Conservation (phyloP, 2,113 vertebrate species). For the Zingel zingel region DNA sequence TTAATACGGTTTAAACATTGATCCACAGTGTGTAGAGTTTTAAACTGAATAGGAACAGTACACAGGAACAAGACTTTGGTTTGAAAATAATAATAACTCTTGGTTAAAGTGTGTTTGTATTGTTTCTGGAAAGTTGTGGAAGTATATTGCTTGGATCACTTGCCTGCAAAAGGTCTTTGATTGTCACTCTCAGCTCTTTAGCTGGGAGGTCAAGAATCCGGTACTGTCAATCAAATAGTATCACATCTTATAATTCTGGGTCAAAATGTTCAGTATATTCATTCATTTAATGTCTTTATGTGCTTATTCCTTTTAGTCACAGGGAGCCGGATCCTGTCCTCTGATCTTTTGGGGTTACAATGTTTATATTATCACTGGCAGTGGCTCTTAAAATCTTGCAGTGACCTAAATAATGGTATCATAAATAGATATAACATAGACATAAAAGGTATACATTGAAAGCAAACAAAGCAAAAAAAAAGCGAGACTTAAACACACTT, state of each 20-base stretch:
- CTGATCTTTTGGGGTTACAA: too few relatives aligned
- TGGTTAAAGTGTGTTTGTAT: not conserved
- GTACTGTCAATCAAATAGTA: not conserved
- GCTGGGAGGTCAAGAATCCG: not conserved
- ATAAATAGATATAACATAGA: not conserved
- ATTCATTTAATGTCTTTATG: not conserved
- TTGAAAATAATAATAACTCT: not conserved
- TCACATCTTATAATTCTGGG: not conserved
- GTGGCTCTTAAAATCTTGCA: not conserved
- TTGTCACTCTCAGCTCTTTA: not conserved
- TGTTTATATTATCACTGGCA: too few relatives aligned
- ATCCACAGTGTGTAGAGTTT: not conserved
- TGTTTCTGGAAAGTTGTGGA: not conserved
- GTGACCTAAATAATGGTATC: not conserved
- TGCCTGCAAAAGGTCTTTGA: not conserved
- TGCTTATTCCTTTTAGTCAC: not conserved
- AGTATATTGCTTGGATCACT: not conserved
- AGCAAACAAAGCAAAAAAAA: slow-evolving; percentile 27
- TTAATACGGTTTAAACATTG: too few relatives aligned
- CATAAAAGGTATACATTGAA: not conserved
- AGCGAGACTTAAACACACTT: not conserved
- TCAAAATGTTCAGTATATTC: not conserved
- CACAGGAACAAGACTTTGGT: not conserved
- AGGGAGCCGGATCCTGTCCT: not conserved
- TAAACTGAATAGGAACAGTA: not conserved